Evolutionary conservation across 2,888 invertebrate species (phyloP).

Genomic region (Coelogynopora nodosa): DNA sequence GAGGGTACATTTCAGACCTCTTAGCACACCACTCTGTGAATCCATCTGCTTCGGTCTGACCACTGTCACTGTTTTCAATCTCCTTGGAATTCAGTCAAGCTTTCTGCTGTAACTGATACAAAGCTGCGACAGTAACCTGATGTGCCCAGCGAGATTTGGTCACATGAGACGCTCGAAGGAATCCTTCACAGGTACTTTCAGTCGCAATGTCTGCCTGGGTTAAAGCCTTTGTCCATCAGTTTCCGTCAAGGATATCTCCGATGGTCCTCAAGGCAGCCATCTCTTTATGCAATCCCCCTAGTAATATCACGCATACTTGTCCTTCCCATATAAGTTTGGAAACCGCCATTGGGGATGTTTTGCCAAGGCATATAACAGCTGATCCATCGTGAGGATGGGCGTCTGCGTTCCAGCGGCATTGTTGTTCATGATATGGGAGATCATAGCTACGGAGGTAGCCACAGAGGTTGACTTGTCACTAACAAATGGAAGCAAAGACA

Average conservation of each 20-base stretch:
- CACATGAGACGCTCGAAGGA: conserved; percentile 13
- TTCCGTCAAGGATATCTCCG: conserved; percentile 50
- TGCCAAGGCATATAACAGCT: conserved; percentile 52
- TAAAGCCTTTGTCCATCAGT: conserved; percentile 51
- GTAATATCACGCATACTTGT: conserved; percentile 51
- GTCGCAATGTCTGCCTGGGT: conserved; percentile 50
- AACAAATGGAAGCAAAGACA: conserved; percentile 50
- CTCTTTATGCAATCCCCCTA: conserved; percentile 55
- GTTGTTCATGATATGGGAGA: conserved; percentile 50
- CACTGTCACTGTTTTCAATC: conserved; percentile 27
- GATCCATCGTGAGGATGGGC: conserved; percentile 52
- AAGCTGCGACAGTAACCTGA: conserved; percentile 19
- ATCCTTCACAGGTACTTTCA: conserved; percentile 16
- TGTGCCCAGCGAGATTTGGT: neutral
- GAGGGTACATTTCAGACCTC: conserved; percentile 27
- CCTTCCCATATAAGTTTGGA: conserved; percentile 52
- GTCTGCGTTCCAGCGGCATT: conserved; percentile 47
- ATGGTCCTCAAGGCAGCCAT: conserved; percentile 51
- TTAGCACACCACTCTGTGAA: conserved; percentile 20
- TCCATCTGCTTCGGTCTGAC: conserved; percentile 29
- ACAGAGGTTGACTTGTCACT: conserved; percentile 48
- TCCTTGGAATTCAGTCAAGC: conserved; percentile 11
- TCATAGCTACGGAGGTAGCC: too few species aligned
- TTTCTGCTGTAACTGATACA: conserved; percentile 24
- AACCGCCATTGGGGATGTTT: conserved; percentile 53